Base-by-base conservation (phyloP, 2,113 vertebrate species). In the Catagonus wagneri region DNA sequence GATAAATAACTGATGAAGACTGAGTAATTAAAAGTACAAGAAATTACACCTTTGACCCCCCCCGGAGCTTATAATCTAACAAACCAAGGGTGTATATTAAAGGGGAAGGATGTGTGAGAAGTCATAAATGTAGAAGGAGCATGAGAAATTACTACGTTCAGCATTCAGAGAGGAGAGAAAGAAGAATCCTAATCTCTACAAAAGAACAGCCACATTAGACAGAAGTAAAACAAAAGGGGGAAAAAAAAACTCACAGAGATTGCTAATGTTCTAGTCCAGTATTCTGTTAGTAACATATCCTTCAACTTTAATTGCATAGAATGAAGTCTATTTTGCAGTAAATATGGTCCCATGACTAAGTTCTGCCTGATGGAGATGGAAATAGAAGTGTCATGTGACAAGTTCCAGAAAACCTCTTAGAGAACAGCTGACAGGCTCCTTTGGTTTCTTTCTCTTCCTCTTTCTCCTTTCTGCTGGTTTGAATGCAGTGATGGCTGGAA, bases 341-440 rank as follows among this genome's bases (percentile, higher is more conserved):
- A 92, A 69, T 39, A 29, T 63, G 56, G 29, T 7, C 79, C 78
- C 36, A 50, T 34, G 66, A 60, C 17, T 12, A 39, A 68, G 20
- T 84, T 92, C 39, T 81, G 32, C 23, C 16, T 89, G 89, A 92
- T 16, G 72, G 72, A 87, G 44, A 90, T 66, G 17, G 29, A 65
- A 83, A 86, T 50, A 61, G 72, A 65, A 61, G 20, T 50, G 36
- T 86, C 39, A n/a, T 19, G 34, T 71, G 74, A 39, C 10, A 50
- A 34, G 54, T 36, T 92, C 58, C 60, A 94, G 69, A 68, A 96
- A 92, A 81, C 32, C 14, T 68, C 13, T 80, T 29, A 63, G 86
- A 93, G 94, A 15, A 50, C 32, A 80, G 22, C 27, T 71, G 60
- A 17, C 52, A 1, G 39, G 12, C 4, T 74, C 10, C 9, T 19